phyloP scores from a whole-genome alignment of 1,140 invertebrate species.

The Aphidius ervi region DNA sequence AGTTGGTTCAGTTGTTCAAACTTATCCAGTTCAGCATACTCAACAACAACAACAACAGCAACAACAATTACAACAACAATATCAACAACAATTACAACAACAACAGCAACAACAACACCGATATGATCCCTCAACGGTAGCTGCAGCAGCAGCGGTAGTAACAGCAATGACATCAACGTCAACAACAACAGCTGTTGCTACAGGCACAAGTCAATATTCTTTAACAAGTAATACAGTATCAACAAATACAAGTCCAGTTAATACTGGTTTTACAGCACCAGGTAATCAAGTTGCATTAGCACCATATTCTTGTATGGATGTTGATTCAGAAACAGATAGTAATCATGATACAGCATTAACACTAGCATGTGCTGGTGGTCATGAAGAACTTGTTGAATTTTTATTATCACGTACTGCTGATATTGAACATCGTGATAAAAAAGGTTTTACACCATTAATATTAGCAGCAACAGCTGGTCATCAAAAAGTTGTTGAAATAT shows the following conservation, averaged over 20 bases:
- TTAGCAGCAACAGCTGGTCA: slow-evolving; percentile 96
- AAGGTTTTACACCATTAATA: slow-evolving; percentile 97
- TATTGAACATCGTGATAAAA: slow-evolving; percentile 98
- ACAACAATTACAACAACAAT: no score
- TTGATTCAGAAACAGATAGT: slow-evolving; percentile 95
- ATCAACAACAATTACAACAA: no score
- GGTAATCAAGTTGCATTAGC: slow-evolving; percentile 38
- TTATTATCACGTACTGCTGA: slow-evolving; percentile 85
- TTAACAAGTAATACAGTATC: slow-evolving; percentile 1
- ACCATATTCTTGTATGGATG: slow-evolving; percentile 71
- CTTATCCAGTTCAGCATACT: slow-evolving; percentile 14
- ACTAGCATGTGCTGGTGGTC: slow-evolving; percentile 93
- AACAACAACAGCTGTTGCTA: no score
- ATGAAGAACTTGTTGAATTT: slow-evolving; percentile 91
- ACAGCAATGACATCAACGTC: no score
- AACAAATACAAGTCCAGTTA: slow-evolving; percentile 25
- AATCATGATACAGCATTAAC: slow-evolving; percentile 98
- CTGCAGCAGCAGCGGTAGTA: no score
- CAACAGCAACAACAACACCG: no score
- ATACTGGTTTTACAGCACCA: slow-evolving; percentile 27
- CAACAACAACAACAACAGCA: no score
- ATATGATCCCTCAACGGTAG: no score
- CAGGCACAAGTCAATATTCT: no score
- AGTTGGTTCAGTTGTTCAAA: slow-evolving; percentile 35
- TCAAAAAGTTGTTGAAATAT: slow-evolving; percentile 89